Percentiles rank a stretch among this genome's conserved stretches.
These are phyloP conservation scores for Andrena marginata DNA, from an alignment of 2,888 invertebrate genomes.

Conservation along the genomic window DNA sequence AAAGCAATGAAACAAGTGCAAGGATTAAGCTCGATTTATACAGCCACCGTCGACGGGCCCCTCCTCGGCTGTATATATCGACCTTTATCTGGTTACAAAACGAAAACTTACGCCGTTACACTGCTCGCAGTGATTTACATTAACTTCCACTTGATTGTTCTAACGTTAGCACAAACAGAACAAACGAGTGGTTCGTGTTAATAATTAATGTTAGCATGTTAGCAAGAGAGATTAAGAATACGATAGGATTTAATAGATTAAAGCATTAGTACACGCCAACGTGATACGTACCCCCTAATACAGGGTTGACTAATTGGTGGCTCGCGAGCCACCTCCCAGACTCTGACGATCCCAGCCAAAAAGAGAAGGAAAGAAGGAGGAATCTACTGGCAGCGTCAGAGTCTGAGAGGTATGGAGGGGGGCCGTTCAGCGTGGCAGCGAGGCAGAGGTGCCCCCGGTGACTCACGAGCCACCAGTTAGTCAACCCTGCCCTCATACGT, in stretches of 20 bases:
- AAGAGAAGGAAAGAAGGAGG: too few species aligned
- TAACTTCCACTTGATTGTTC: slow-evolving; percentile 82
- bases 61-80: too few species aligned
- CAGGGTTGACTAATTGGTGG: too few species aligned
- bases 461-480: too few species aligned
- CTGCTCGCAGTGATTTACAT: slow-evolving; percentile 83
- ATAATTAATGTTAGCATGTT: slow-evolving; percentile 13
- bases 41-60: neutral
- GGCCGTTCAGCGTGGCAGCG: too few species aligned
- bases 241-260: neutral
- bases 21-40: neutral
- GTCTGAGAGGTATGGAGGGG: too few species aligned
- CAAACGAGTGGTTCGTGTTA: slow-evolving; percentile 6
- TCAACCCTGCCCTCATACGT: neutral
- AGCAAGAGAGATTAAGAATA: neutral
- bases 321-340: too few species aligned
- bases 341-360: too few species aligned
- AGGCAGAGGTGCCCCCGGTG: too few species aligned
- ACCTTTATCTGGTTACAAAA: neutral
- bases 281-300: neutral
- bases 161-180: slow-evolving; percentile 73
- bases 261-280: neutral
- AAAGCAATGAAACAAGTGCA: neutral
- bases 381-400: too few species aligned
- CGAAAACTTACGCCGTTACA: slow-evolving; percentile 83